phyloP scores from a whole-genome alignment of 1,140 invertebrate genomes.

The Xylocopa sonorina region DNA sequence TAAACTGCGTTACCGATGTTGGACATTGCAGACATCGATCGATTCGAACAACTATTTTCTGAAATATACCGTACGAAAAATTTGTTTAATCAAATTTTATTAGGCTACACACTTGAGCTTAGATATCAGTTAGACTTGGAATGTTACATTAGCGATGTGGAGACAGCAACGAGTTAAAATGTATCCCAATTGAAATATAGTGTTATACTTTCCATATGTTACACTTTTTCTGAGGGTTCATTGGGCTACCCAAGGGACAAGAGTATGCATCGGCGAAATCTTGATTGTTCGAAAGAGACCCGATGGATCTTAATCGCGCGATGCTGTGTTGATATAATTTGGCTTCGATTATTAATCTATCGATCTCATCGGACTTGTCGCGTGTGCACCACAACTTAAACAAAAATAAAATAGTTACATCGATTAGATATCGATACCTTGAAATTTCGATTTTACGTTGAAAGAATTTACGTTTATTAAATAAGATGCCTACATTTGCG shows the following conservation, averaged over 20 bases:
- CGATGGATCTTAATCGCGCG: neutral
- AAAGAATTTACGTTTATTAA: neutral
- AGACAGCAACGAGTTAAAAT: too few relatives aligned
- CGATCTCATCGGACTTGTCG: neutral
- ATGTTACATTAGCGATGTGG: too few relatives aligned
- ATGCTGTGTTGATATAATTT: neutral
- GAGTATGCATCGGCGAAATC: neutral
- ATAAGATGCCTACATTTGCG: neutral
- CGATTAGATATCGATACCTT: neutral
- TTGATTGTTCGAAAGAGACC: neutral
- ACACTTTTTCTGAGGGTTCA: constrained; percentile 4
- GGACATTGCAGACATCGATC: too few relatives aligned
- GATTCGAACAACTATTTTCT: too few relatives aligned
- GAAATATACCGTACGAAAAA: too few relatives aligned
- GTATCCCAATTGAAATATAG: too few relatives aligned
- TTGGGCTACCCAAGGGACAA: neutral
- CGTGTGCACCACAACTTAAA: constrained; percentile 11
- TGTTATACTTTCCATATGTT: constrained; percentile 8
- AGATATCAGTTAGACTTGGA: too few relatives aligned
- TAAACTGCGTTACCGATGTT: too few relatives aligned
- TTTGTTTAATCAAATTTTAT: too few relatives aligned
- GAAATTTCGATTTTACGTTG: too few relatives aligned
- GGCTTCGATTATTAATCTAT: neutral
- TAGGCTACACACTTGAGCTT: too few relatives aligned
- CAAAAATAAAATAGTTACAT: neutral